Evolutionary conservation across 2,888 invertebrate genomes (phyloP).

Genomic region (Enchytraeus crypticus): DNA sequence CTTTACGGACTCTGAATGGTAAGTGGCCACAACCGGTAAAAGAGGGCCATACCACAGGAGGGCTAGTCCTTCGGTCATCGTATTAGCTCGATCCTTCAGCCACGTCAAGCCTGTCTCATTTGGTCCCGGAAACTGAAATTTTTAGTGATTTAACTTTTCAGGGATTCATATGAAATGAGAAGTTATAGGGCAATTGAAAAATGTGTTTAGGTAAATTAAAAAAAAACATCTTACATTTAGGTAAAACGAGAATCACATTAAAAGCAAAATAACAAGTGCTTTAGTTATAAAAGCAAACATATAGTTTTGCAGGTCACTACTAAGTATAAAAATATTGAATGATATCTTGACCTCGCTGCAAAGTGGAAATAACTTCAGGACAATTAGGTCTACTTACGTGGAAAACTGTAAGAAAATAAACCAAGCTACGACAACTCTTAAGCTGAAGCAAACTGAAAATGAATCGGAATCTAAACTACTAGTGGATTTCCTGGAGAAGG

Average conservation of each 20-base stretch:
- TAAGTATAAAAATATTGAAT: too few relatives aligned
- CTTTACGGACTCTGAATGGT: not conserved
- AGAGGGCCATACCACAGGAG: conserved; percentile 1
- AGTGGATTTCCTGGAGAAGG: not conserved
- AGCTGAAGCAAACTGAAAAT: not conserved
- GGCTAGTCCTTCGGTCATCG: not conserved
- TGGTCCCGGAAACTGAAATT: conserved; percentile 7
- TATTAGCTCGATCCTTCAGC: not conserved
- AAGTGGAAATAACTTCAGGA: not conserved
- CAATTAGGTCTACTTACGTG: not conserved
- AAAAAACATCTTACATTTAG: too few relatives aligned
- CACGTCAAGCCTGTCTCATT: conserved; percentile 5
- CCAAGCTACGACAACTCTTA: not conserved
- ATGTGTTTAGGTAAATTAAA: too few relatives aligned
- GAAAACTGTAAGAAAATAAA: not conserved
- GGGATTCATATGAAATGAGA: too few relatives aligned
- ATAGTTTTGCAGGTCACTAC: too few relatives aligned
- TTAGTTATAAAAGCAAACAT: too few relatives aligned
- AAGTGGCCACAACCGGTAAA: not conserved
- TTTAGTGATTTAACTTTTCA: too few relatives aligned
- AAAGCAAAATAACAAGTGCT: too few relatives aligned
- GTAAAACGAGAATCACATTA: too few relatives aligned
- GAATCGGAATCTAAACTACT: not conserved
- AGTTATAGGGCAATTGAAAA: too few relatives aligned
- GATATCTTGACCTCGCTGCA: not conserved